Evolutionary conservation across 2,113 vertebrate species (phyloP).

Genomic region (Prolemur simus): DNA sequence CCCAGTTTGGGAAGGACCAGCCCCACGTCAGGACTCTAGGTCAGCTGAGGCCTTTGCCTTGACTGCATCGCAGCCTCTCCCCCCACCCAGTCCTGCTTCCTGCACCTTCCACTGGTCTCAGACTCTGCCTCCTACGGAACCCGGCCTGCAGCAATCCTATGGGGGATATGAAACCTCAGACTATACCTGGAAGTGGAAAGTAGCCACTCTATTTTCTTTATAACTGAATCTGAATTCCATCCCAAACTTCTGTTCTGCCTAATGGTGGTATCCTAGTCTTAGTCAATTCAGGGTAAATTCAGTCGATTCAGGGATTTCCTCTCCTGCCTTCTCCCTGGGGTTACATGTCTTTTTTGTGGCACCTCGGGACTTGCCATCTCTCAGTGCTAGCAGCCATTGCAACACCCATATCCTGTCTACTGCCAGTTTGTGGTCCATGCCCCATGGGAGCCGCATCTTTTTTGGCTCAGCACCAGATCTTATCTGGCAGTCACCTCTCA

Average conservation of each 20-base stretch:
- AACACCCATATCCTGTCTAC: rapidly evolving
- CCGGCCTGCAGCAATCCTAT: rapidly evolving
- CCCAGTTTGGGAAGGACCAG: neutral
- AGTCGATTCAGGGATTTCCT: neutral
- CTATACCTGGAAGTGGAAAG: neutral
- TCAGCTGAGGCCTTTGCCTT: neutral
- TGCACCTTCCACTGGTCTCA: neutral
- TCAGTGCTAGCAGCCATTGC: neutral
- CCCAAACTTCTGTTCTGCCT: neutral
- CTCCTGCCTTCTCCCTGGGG: neutral
- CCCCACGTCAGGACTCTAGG: neutral
- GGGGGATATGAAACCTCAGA: neutral
- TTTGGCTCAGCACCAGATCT: neutral
- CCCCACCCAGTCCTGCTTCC: neutral
- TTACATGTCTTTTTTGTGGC: neutral
- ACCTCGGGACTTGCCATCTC: too few relatives aligned
- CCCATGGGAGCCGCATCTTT: neutral
- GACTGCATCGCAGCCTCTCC: neutral
- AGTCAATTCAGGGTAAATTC: neutral
- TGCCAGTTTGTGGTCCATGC: neutral
- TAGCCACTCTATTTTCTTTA: neutral
- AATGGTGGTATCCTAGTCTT: neutral
- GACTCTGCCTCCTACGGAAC: neutral
- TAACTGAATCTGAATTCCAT: neutral
- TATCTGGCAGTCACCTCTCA: neutral